Evolutionary conservation across 2,888 invertebrate genomes (phyloP).

Genomic region (Cephus spinipes): DNA sequence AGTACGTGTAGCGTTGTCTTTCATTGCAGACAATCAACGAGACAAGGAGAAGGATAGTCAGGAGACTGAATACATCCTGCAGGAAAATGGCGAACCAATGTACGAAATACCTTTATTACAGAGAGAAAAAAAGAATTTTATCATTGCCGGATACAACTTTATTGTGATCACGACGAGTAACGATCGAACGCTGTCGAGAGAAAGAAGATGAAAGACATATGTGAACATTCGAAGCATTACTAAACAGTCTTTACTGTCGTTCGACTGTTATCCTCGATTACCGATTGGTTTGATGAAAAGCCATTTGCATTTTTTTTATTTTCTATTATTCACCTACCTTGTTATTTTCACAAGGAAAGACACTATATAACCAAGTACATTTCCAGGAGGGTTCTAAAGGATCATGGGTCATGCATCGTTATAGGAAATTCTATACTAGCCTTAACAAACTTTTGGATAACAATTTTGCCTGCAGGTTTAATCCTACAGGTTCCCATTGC

Average conservation of each 20-base stretch:
- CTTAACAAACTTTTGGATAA: background rate
- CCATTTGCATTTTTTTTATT: slow-evolving; percentile 16
- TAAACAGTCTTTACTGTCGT: background rate
- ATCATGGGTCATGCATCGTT: background rate
- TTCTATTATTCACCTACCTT: background rate
- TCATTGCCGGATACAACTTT: background rate
- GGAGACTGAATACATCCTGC: slow-evolving; percentile 59
- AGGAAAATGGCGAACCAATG: slow-evolving; percentile 60
- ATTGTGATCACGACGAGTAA: background rate
- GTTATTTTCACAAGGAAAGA: background rate
- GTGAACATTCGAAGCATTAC: background rate
- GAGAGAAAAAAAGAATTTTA: background rate
- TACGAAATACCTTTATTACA: slow-evolving; percentile 45
- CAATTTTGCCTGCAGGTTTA: background rate
- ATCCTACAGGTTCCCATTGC: background rate
- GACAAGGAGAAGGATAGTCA: slow-evolving; percentile 63
- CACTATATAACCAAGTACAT: background rate
- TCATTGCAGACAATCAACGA: slow-evolving; percentile 60
- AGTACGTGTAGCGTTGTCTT: slow-evolving; percentile 37
- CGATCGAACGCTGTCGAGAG: background rate
- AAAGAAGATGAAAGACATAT: slow-evolving; percentile 10
- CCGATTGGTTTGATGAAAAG: slow-evolving; percentile 27
- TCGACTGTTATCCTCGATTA: background rate
- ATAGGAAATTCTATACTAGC: background rate
- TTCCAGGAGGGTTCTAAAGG: background rate